Evolutionary conservation across 30 jellyfish, hydroid and myxozoan species (phyloP).

Genomic region (Aurelia aurita): DNA sequence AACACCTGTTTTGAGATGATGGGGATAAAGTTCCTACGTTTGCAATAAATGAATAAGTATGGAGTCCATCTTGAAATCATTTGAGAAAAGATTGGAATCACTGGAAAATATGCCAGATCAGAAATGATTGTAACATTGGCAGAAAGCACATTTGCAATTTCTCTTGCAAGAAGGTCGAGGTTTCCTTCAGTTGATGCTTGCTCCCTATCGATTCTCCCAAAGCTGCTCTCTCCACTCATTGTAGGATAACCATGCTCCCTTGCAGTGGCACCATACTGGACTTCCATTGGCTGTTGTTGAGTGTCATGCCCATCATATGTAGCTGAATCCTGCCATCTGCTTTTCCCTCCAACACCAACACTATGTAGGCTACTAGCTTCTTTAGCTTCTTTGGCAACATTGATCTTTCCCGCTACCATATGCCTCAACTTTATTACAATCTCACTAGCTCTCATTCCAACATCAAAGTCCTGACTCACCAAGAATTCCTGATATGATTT

Average conservation of each 20-base stretch:
- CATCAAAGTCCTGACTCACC: slow-evolving; percentile 12
- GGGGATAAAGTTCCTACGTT: slow-evolving; percentile 73
- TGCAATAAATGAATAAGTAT: slow-evolving; percentile 59
- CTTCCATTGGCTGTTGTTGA: not conserved
- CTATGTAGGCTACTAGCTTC: not conserved
- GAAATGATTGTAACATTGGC: slow-evolving; percentile 76
- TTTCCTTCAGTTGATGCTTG: slow-evolving; percentile 55
- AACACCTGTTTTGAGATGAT: slow-evolving; percentile 55
- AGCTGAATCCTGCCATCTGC: not conserved
- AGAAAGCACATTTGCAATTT: slow-evolving; percentile 67
- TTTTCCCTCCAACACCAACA: not conserved
- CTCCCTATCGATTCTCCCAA: slow-evolving; percentile 8
- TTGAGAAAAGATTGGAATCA: slow-evolving; percentile 86
- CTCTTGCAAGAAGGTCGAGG: slow-evolving; percentile 72
- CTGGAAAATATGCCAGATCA: slow-evolving; percentile 72
- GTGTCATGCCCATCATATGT: slow-evolving; percentile 2
- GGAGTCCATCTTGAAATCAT: slow-evolving; percentile 70
- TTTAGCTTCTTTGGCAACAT: not conserved
- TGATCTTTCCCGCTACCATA: too few relatives aligned
- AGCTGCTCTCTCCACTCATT: too few relatives aligned
- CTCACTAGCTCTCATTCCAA: slow-evolving; percentile 20
- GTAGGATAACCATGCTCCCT: too few relatives aligned
- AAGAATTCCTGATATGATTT: slow-evolving; percentile 15
- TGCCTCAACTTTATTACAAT: not conserved
- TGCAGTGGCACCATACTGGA: too few relatives aligned